Evolutionary conservation across 1,140 invertebrate species (phyloP).

Genomic region (Drosophila littoralis): DNA sequence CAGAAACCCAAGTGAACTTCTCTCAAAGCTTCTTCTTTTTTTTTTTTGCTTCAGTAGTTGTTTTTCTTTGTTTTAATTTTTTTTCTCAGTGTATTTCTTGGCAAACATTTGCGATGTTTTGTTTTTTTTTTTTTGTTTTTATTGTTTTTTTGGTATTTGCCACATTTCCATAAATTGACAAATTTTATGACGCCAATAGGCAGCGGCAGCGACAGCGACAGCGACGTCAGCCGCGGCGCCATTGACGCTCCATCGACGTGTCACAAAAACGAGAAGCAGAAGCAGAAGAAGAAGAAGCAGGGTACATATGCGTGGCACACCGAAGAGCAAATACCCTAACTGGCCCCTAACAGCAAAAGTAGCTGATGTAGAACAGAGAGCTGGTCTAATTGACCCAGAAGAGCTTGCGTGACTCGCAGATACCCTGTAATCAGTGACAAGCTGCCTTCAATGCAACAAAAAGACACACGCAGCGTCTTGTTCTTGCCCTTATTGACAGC

Average conservation of each 20-base stretch:
- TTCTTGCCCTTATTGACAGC: too few relatives aligned
- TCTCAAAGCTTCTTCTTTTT: not conserved
- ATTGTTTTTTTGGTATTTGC: slow-evolving; percentile 17
- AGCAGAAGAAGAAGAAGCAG: not conserved
- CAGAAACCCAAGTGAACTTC: too few relatives aligned
- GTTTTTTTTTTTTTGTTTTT: not conserved
- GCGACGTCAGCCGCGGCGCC: slow-evolving; percentile 24
- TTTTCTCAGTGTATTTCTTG: slow-evolving; percentile 18
- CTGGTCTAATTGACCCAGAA: too few relatives aligned
- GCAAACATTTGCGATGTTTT: slow-evolving; percentile 38
- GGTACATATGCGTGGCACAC: too few relatives aligned
- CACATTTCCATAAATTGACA: slow-evolving; percentile 63
- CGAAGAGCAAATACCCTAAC: not conserved
- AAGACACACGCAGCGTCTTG: too few relatives aligned
- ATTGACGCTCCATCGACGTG: slow-evolving; percentile 32
- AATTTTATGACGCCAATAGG: slow-evolving; percentile 62
- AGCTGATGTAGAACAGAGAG: too few relatives aligned
- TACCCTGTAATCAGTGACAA: not conserved
- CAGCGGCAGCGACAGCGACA: slow-evolving; percentile 10
- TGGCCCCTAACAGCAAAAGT: too few relatives aligned
- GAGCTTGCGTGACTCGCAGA: not conserved
- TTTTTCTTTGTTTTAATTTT: too few relatives aligned
- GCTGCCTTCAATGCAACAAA: too few relatives aligned
- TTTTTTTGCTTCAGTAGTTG: not conserved
- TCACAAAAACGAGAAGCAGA: not conserved